Percentiles rank a stretch among this genome's conserved stretches.
Evolutionary conservation across 2,113 vertebrate genomes (phyloP).

Genomic region (Rynchops niger): DNA sequence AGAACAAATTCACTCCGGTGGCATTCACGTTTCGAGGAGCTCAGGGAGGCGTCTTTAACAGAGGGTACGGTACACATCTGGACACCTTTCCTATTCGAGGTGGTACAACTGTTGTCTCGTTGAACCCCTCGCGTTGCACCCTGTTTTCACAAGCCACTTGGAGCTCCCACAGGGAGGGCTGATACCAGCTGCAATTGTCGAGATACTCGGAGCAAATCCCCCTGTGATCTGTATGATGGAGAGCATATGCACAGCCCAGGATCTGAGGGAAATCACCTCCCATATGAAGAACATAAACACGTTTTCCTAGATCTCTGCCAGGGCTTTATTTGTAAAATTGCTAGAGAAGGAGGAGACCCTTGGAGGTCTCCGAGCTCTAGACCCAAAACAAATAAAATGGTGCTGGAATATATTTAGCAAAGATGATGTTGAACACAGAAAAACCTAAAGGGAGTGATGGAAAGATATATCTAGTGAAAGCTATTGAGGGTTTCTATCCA

Average conservation of each 20-base stretch:
- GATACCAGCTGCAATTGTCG: not conserved
- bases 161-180: not conserved
- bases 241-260: not conserved
- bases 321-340: not conserved
- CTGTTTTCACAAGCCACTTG: not conserved
- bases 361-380: not conserved
- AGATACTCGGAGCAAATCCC: not conserved
- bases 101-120: not conserved
- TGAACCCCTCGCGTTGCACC: not conserved
- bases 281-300: not conserved
- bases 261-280: not conserved
- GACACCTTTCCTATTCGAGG: not conserved
- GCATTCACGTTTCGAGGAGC: accelerated
- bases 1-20: not conserved
- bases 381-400: not conserved
- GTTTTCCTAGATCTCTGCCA: not conserved
- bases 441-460: not conserved
- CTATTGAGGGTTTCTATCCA: not conserved
- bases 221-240: not conserved
- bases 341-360: not conserved
- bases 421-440: not conserved
- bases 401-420: not conserved
- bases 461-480: accelerated
- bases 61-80: not conserved
- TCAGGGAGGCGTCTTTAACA: not conserved